Percentiles rank a stretch among this genome's conserved stretches.
phyloP scores from a whole-genome alignment of 2,888 invertebrate genomes.

The Parnassius apollo region DNA sequence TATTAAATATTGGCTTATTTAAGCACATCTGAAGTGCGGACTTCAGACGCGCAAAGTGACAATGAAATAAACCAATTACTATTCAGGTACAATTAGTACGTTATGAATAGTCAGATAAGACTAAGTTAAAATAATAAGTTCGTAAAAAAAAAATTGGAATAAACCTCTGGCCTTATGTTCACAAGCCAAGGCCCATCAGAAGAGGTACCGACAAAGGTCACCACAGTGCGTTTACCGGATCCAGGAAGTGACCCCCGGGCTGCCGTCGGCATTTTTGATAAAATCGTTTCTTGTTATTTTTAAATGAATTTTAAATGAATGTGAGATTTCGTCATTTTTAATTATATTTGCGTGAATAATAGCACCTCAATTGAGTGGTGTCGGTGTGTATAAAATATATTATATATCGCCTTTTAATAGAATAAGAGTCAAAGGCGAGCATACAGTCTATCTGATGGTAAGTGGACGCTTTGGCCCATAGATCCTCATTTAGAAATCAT shows the following conservation, averaged over 20 bases:
- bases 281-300: constrained; percentile 11
- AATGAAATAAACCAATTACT: too few relatives aligned
- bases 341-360: not conserved
- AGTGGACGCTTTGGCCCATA: too few relatives aligned
- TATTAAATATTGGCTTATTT: too few relatives aligned
- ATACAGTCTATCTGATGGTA: too few relatives aligned
- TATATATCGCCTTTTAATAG: too few relatives aligned
- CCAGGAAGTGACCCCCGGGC: constrained; percentile 13
- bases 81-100: too few relatives aligned
- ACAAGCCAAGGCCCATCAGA: not conserved
- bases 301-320: constrained; percentile 6
- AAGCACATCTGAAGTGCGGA: too few relatives aligned
- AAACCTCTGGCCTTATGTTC: constrained; percentile 4
- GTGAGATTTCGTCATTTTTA: constrained; percentile 5
- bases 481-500: too few relatives aligned
- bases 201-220: constrained; percentile 5
- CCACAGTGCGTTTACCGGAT: not conserved
- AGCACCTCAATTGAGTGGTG: not conserved
- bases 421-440: too few relatives aligned
- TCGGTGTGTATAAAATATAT: not conserved
- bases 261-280: not conserved
- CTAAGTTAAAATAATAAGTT: too few relatives aligned
- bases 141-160: not conserved
- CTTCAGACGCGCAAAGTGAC: too few relatives aligned
- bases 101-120: too few relatives aligned